A percentile compares a stretch with the other conserved stretches of the same genome.
These are phyloP conservation scores for Meriones unguiculatus DNA, from an alignment of 2,113 vertebrate genomes.

Conservation along the genomic window DNA sequence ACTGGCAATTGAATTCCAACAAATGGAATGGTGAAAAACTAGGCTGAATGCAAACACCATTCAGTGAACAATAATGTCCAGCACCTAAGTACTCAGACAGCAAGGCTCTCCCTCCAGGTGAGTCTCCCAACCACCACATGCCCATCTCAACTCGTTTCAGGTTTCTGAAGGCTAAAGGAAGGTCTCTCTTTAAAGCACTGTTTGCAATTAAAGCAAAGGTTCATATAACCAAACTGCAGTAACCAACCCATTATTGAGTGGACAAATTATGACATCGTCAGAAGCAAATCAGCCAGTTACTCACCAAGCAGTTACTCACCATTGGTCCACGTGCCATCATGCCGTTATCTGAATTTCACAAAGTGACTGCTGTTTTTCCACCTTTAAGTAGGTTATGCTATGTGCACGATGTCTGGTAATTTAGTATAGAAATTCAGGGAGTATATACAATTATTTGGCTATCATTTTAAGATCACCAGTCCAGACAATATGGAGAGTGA, in stretches of 20 bases:
- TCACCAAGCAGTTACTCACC: constrained; percentile 14
- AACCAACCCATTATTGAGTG: constrained; percentile 46
- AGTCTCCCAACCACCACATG: not conserved
- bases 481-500: not conserved
- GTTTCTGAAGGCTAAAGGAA: constrained; percentile 54
- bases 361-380: not conserved
- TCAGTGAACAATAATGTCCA: constrained; percentile 10
- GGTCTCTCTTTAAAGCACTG: constrained; percentile 28
- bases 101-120: not conserved
- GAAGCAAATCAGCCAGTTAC: constrained; percentile 28
- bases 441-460: not conserved
- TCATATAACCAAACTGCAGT: constrained; percentile 34
- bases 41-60: not conserved
- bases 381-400: constrained; percentile 15
- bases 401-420: not conserved
- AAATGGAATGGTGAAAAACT: constrained; percentile 23
- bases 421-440: not conserved
- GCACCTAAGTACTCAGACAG: not conserved
- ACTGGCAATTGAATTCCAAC: constrained; percentile 4
- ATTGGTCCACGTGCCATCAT: not conserved
- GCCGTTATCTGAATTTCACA: constrained; percentile 32
- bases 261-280: constrained; percentile 55
- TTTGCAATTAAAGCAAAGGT: constrained; percentile 51
- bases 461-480: not conserved
- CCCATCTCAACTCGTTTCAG: not conserved